phyloP scores from a whole-genome alignment of 2,113 vertebrate species.

The Oxyruncus cristatus region DNA sequence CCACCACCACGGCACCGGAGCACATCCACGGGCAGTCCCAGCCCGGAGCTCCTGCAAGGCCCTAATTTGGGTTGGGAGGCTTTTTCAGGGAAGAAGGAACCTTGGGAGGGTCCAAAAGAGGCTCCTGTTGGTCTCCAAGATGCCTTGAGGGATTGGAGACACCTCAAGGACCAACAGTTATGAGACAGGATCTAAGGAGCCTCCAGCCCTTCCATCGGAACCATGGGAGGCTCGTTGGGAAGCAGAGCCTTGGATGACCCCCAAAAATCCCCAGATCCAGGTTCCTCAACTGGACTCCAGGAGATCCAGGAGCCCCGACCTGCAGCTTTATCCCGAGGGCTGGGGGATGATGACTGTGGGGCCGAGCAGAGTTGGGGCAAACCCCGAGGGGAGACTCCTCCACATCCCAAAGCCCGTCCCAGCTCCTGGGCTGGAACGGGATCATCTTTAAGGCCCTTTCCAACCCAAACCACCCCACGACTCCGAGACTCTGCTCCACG shows the following conservation, averaged over 20 bases:
- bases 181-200: not conserved
- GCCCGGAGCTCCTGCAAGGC: not conserved
- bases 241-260: not conserved
- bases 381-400: too few relatives aligned
- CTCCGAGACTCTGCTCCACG: too few relatives aligned
- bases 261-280: not conserved
- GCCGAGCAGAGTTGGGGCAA: too few relatives aligned
- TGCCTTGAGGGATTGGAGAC: not conserved
- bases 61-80: not conserved
- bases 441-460: too few relatives aligned
- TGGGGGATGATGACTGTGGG: too few relatives aligned
- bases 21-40: too few relatives aligned
- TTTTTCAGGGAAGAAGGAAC: not conserved
- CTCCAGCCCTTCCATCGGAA: not conserved
- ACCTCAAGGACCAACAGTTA: not conserved
- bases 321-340: not conserved
- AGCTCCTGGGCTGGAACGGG: too few relatives aligned
- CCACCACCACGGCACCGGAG: too few relatives aligned
- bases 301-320: not conserved
- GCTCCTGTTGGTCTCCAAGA: not conserved
- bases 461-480: too few relatives aligned
- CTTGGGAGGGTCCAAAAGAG: not conserved
- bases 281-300: not conserved
- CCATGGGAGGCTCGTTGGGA: not conserved
- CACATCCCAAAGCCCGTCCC: too few relatives aligned